phyloP scores from a whole-genome alignment of 2,113 vertebrate genomes.

The Aptenodytes forsteri region DNA sequence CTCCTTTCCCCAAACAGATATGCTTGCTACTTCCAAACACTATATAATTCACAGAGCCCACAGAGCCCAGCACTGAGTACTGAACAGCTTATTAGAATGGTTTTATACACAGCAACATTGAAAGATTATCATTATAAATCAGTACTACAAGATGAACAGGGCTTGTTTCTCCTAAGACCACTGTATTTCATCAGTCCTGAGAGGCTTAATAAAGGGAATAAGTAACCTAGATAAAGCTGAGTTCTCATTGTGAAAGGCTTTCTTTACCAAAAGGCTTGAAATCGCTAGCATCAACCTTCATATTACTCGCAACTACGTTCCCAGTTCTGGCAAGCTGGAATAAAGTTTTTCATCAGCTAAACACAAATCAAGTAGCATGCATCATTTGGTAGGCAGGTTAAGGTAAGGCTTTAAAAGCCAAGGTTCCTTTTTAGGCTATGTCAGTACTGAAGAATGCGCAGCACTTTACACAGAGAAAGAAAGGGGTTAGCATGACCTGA shows the following conservation, averaged over 20 bases:
- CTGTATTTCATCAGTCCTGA: background rate
- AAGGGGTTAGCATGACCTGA: constrained; percentile 56
- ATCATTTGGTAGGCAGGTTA: background rate
- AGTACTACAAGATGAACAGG: background rate
- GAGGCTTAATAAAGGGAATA: background rate
- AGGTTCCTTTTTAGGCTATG: constrained; percentile 46
- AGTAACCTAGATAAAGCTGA: background rate
- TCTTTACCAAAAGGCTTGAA: background rate
- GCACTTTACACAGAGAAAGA: background rate
- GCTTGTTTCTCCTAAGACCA: background rate
- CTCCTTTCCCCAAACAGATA: background rate
- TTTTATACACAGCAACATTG: background rate
- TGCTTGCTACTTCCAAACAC: background rate
- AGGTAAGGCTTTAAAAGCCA: constrained; percentile 26
- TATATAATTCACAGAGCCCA: background rate
- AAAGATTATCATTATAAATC: background rate
- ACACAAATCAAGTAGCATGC: background rate
- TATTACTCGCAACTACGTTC: background rate
- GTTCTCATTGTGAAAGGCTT: background rate
- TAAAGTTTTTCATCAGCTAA: background rate
- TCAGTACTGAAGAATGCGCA: constrained; percentile 18
- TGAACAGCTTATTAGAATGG: background rate
- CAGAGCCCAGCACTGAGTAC: background rate
- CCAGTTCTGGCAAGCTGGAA: background rate
- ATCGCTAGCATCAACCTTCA: background rate